These are phyloP conservation scores for Callorhinus ursinus DNA, from an alignment of 2,113 vertebrate species.

Conservation along the genomic window DNA sequence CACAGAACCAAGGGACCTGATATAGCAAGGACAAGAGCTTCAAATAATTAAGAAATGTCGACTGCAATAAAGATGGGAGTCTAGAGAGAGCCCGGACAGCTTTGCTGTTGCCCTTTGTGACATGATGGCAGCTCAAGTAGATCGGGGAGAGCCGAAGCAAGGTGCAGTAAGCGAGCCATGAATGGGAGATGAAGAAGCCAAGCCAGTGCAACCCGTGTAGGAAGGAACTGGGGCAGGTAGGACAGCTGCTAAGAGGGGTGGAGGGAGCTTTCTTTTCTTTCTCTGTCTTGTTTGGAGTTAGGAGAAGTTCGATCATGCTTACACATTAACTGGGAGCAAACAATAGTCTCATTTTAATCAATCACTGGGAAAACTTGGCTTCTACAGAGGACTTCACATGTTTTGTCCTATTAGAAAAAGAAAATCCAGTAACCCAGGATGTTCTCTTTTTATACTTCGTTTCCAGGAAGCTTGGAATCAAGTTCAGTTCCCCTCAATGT, in stretches of 20 bases:
- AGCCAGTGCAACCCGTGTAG: rapidly evolving
- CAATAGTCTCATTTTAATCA: conserved; percentile 59
- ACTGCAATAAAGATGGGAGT: background rate
- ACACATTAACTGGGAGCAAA: conserved; percentile 34
- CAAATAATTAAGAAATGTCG: background rate
- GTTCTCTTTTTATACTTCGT: conserved; percentile 70
- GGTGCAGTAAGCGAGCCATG: background rate
- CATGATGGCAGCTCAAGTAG: background rate
- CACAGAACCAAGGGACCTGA: background rate
- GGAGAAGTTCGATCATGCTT: conserved; percentile 35
- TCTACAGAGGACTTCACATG: background rate
- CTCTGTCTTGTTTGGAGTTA: background rate
- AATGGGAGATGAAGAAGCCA: background rate
- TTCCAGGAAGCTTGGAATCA: conserved; percentile 76
- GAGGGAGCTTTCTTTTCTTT: background rate
- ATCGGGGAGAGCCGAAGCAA: background rate
- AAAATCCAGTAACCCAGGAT: conserved; percentile 16
- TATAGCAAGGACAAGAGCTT: background rate
- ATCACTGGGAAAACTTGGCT: conserved; percentile 30
- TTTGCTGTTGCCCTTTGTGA: background rate
- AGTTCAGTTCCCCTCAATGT: conserved; percentile 77
- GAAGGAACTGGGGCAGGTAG: background rate
- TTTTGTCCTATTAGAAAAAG: conserved; percentile 49
- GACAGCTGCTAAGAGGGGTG: background rate
- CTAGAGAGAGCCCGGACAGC: background rate